phyloP scores from a whole-genome alignment of 2,888 invertebrate genomes.

The Limenitis camilla region DNA sequence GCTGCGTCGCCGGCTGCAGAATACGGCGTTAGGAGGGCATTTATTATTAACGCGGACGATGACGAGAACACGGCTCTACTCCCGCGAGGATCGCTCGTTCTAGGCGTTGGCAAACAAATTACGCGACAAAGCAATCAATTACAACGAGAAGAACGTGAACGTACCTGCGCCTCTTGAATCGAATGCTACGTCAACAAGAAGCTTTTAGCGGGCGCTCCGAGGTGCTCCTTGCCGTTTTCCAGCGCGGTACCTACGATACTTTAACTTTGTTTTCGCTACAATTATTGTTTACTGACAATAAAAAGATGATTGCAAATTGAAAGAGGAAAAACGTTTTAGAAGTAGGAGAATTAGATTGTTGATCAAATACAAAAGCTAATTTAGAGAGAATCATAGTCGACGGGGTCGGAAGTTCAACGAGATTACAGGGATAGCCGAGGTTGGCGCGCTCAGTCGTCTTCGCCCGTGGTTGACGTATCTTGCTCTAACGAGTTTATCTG shows the following conservation, averaged over 20 bases:
- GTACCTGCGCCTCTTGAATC: constrained; percentile 61
- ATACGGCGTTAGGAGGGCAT: constrained; percentile 37
- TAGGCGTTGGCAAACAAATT: constrained; percentile 67
- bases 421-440: constrained; percentile 62
- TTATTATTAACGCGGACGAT: constrained; percentile 66
- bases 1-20: constrained; percentile 4
- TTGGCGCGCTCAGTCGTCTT: constrained; percentile 44
- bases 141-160: constrained; percentile 67
- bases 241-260: constrained; percentile 42
- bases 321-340: constrained; percentile 49
- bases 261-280: constrained; percentile 42
- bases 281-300: constrained; percentile 40
- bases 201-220: constrained; percentile 62
- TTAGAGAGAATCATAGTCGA: constrained; percentile 60
- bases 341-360: constrained; percentile 61
- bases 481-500: constrained; percentile 71
- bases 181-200: constrained; percentile 72
- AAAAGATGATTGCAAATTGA: constrained; percentile 24
- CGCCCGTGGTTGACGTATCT: constrained; percentile 52
- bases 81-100: constrained; percentile 58
- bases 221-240: constrained; percentile 47
- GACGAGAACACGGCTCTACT: constrained; percentile 52
- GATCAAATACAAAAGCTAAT: constrained; percentile 65
- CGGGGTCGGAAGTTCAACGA: constrained; percentile 62
- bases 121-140: constrained; percentile 75